These are phyloP conservation scores for Mythimna pallens DNA, from an alignment of 2,888 invertebrate species.

Conservation along the genomic window DNA sequence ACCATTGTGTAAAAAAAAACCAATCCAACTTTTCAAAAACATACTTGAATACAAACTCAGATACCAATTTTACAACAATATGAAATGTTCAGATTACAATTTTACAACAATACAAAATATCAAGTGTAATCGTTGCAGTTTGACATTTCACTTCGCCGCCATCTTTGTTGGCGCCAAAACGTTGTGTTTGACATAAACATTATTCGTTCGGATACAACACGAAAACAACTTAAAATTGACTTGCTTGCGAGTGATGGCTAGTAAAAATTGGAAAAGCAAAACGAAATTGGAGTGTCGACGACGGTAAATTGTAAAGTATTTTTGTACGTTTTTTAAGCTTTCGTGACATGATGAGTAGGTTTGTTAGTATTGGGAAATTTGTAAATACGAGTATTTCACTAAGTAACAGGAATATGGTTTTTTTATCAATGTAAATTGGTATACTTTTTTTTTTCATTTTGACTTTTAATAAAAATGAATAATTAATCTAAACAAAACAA, in stretches of 20 bases:
- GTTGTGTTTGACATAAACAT: slow-evolving; percentile 86
- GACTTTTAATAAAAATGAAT: background rate
- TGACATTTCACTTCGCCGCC: slow-evolving; percentile 78
- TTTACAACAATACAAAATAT: slow-evolving; percentile 36
- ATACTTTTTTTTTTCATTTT: background rate
- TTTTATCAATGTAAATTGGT: background rate
- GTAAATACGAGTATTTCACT: background rate
- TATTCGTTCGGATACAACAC: slow-evolving; percentile 78
- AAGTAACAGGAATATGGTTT: background rate
- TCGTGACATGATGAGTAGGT: background rate
- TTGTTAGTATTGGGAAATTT: background rate
- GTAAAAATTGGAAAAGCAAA: slow-evolving; percentile 60
- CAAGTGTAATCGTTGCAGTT: slow-evolving; percentile 55
- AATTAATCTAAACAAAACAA: no score
- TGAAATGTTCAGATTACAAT: slow-evolving; percentile 20
- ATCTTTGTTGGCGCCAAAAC: slow-evolving; percentile 78
- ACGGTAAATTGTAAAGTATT: slow-evolving; percentile 35
- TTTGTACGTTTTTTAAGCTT: slow-evolving; percentile 18
- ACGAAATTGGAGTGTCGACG: slow-evolving; percentile 51
- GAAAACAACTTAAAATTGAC: slow-evolving; percentile 74
- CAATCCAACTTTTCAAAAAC: background rate
- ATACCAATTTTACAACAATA: slow-evolving; percentile 16
- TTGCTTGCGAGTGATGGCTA: slow-evolving; percentile 67
- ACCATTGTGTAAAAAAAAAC: background rate
- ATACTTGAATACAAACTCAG: slow-evolving; percentile 3